Evolutionary conservation across 1,140 invertebrate genomes (phyloP).

Genomic region (Philotrypesis tridentata): DNA sequence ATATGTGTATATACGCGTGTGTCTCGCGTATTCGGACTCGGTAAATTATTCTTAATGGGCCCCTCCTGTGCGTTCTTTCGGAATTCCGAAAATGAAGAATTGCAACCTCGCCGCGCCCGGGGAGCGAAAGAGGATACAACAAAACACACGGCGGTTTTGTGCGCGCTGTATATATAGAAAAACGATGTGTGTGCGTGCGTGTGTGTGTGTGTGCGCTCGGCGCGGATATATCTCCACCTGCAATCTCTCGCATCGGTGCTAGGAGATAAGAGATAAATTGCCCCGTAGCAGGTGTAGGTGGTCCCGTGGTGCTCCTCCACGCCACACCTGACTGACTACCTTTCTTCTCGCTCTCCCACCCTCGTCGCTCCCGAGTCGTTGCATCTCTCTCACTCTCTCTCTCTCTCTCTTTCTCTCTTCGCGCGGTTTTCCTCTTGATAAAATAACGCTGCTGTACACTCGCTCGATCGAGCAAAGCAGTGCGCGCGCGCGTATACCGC

Average conservation of each 20-base stretch:
- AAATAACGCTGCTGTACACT: no score
- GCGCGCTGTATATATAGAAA: no score
- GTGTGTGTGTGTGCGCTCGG: not conserved
- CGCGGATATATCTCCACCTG: conserved; percentile 60
- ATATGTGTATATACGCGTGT: not conserved
- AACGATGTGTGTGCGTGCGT: not conserved
- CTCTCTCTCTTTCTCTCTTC: not conserved
- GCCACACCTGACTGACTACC: conserved; percentile 39
- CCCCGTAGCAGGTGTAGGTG: conserved; percentile 70
- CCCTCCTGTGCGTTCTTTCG: not conserved
- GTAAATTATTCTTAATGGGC: conserved; percentile 3
- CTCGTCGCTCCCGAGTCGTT: not conserved
- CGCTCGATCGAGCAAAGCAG: no score
- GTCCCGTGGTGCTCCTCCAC: conserved; percentile 59
- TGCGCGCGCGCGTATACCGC: no score
- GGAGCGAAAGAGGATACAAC: not conserved
- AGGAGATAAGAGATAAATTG: conserved; percentile 64
- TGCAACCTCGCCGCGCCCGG: not conserved
- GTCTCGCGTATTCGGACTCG: not conserved
- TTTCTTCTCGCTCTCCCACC: conserved; percentile 43
- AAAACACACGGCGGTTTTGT: conserved; percentile 28
- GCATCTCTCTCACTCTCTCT: not conserved
- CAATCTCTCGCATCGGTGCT: conserved; percentile 60
- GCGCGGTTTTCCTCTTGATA: no score
- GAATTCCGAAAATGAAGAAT: conserved; percentile 39